Conservation (phyloP, 2,888 invertebrate species). For the Oxytorus armatus region DNA sequence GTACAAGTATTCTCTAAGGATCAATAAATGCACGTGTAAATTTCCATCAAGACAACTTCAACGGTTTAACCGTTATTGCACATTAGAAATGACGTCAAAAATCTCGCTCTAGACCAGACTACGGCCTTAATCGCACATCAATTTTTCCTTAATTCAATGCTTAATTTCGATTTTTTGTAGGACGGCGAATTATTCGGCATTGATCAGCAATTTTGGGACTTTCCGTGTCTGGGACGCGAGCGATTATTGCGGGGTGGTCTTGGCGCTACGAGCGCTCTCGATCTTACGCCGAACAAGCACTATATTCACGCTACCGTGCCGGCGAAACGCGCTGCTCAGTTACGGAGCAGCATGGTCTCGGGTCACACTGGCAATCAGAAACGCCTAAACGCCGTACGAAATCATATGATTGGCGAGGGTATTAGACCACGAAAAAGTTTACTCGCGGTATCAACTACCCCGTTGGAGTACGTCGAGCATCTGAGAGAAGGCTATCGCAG, state of each 20-base stretch:
- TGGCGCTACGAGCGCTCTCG: constrained; percentile 33
- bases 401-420: constrained; percentile 44
- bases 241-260: constrained; percentile 13
- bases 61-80: too few relatives aligned
- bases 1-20: too few relatives aligned
- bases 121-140: neutral
- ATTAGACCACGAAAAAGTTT: constrained; percentile 58
- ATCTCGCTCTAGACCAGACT: neutral
- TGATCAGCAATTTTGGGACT: constrained; percentile 91
- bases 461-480: constrained; percentile 58
- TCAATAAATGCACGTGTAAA: too few relatives aligned
- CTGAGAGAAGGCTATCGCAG: constrained; percentile 50
- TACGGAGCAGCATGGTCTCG: constrained; percentile 85
- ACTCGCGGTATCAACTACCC: constrained; percentile 48
- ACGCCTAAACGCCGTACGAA: constrained; percentile 52
- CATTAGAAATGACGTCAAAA: too few relatives aligned
- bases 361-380: constrained; percentile 84
- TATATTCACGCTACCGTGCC: constrained; percentile 85
- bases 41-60: too few relatives aligned
- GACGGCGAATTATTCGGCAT: constrained; percentile 93
- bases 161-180: constrained; percentile 72
- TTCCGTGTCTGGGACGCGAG: constrained; percentile 86
- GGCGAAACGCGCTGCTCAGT: constrained; percentile 86
- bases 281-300: constrained; percentile 57
- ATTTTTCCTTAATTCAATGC: neutral